Base-by-base conservation (phyloP, 2,888 invertebrate species). In the Trimorus sp. region DNA sequence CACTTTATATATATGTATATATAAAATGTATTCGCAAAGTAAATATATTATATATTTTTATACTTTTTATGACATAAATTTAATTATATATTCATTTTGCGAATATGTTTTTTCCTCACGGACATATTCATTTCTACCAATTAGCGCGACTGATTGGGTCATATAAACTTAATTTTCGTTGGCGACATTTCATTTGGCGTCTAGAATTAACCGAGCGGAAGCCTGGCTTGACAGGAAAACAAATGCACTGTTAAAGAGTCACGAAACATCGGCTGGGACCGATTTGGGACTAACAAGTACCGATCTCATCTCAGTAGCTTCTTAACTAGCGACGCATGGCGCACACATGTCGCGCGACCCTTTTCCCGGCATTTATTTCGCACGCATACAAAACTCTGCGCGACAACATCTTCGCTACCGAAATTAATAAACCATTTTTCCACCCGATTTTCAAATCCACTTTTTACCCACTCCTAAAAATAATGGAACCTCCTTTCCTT, bases 281-380 rank as follows among this genome's bases (percentile, higher is more conserved):
- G 80, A 78, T 83, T 83, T 58, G 80, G 79, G 71, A 59, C 71
- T 40, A 78, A 81, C 79, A 73, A 78, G 77, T 63, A 77, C 71
- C 75, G 73, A 80, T 80, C 49, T 86, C 88, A 87, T 86, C 88
- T 85, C 58, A 79, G 83, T 84, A 84, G 79, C 84, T 84, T 77
- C 85, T 68, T 90, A 91, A 91, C 91, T 89, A 90, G 88, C 86
- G 88, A 86, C 90, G 91, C 89, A 91, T 91, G 91, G 90, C 85
- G 85, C 88, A 87, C 91, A 91, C 91, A 90, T 91, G 91, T 91
- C 88, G 88, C 91, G 90, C 91, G 91, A 90, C 87, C 88, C 87
- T 85, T 45, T 54, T 68, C 56, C 14, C 53, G 49, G 48, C 75
- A 75, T 71, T 49, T 63, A 65, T 79, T 82, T 78, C 76, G 79